Conservation (phyloP, 2,888 invertebrate genomes). For the Microdon myrmicae region DNA sequence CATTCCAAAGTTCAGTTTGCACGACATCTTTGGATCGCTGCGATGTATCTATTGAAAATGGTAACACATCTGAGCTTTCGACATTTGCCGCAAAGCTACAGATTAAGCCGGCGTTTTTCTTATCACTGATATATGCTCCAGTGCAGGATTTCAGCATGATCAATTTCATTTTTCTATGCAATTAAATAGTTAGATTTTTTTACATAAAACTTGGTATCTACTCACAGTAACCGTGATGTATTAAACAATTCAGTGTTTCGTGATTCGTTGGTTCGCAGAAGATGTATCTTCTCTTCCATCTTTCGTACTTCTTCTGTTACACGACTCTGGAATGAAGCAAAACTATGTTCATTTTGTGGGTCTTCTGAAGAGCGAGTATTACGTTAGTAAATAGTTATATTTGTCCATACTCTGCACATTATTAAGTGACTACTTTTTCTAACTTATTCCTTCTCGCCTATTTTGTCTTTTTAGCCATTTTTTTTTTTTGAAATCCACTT, state of each 20-base stretch:
- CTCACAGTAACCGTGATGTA: conserved; percentile 6
- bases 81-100: conserved; percentile 20
- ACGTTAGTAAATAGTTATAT: too few relatives aligned
- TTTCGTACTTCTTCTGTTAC: conserved; percentile 8
- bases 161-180: conserved; percentile 10
- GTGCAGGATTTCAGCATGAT: conserved; percentile 19
- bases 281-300: conserved; percentile 15
- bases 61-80: background rate
- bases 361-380: too few relatives aligned
- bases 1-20: conserved; percentile 19
- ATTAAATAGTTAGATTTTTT: too few relatives aligned
- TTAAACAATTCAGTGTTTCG: conserved; percentile 8
- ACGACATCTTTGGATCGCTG: conserved; percentile 6
- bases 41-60: conserved; percentile 20
- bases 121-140: conserved; percentile 17
- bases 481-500: background rate
- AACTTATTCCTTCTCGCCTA: too few relatives aligned
- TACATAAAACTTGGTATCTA: too few relatives aligned
- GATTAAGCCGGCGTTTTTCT: conserved; percentile 7
- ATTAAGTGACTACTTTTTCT: too few relatives aligned
- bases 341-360: too few relatives aligned
- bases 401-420: too few relatives aligned
- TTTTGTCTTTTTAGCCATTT: too few relatives aligned
- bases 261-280: background rate
- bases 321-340: conserved; percentile 5